Conservation (phyloP, 2,797 vertebrate genomes). For the Tinamus major region DNA sequence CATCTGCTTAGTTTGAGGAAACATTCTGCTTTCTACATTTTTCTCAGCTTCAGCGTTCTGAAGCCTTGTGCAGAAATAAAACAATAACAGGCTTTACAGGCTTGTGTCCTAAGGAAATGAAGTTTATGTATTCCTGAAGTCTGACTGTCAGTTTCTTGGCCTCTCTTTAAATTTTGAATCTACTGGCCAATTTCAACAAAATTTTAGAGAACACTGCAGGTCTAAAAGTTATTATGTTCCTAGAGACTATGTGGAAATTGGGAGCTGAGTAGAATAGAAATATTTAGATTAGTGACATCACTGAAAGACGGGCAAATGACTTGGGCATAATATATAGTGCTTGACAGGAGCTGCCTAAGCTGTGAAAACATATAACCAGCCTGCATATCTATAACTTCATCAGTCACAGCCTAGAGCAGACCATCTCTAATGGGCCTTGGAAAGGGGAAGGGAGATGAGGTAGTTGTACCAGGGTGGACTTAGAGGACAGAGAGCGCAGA, state of each 20-base stretch:
- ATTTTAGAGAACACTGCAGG: not conserved
- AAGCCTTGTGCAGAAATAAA: not conserved
- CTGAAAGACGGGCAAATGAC: not conserved
- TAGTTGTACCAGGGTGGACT: not conserved
- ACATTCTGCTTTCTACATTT: not conserved
- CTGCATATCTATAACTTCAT: not conserved
- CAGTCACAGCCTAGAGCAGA: not conserved
- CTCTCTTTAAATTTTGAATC: slow-evolving; percentile 16
- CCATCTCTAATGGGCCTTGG: not conserved
- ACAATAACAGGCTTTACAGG: slow-evolving; percentile 23
- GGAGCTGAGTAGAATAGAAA: slow-evolving; percentile 27
- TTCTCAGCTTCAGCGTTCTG: not conserved
- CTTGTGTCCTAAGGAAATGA: slow-evolving; percentile 14
- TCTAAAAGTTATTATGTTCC: not conserved
- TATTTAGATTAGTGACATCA: not conserved
- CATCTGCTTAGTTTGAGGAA: slow-evolving; percentile 1
- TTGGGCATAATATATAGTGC: not conserved
- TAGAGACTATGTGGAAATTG: not conserved
- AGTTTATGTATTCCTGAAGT: not conserved
- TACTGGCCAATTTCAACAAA: slow-evolving; percentile 7
- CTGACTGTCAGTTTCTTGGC: not conserved
- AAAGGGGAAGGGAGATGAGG: not conserved
- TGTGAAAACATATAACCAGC: not conserved
- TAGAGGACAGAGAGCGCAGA: not conserved
- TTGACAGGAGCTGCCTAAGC: fast-evolving